phyloP scores from a whole-genome alignment of 2,888 invertebrate species.

The Drosophila nr. medialis region DNA sequence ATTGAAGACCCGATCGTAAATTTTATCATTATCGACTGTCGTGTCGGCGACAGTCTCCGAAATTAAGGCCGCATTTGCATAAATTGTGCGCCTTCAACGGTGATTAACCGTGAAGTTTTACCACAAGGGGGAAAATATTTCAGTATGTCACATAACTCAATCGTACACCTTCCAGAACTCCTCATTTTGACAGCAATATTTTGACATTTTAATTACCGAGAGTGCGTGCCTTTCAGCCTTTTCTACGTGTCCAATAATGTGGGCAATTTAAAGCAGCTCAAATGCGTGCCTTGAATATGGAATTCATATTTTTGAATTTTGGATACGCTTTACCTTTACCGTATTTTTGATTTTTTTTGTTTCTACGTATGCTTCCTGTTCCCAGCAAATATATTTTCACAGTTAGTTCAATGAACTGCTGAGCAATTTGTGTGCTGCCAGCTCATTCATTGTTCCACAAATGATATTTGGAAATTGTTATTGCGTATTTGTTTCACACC shows the following conservation, averaged over 20 bases:
- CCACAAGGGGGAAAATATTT: slow-evolving; percentile 25
- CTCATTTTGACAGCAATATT: slow-evolving; percentile 67
- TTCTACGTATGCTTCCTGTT: slow-evolving; percentile 43
- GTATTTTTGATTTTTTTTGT: slow-evolving; percentile 17
- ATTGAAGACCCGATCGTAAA: slow-evolving; percentile 59
- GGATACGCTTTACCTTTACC: slow-evolving; percentile 13
- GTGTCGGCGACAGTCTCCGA: slow-evolving; percentile 46
- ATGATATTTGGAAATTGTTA: slow-evolving; percentile 56
- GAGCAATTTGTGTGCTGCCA: slow-evolving; percentile 49
- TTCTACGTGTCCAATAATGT: slow-evolving; percentile 69
- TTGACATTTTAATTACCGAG: slow-evolving; percentile 80
- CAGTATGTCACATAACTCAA: slow-evolving; percentile 60
- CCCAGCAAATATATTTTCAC: slow-evolving; percentile 27
- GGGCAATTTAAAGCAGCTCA: slow-evolving; percentile 80
- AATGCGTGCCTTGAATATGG: slow-evolving; percentile 62
- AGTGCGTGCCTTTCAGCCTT: slow-evolving; percentile 55
- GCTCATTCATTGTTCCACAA: slow-evolving; percentile 55
- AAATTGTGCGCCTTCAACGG: slow-evolving; percentile 42
- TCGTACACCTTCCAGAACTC: slow-evolving; percentile 60
- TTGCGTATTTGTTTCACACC: slow-evolving; percentile 63
- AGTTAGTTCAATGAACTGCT: slow-evolving; percentile 68
- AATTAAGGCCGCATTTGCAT: slow-evolving; percentile 75
- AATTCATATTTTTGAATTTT: slow-evolving; percentile 25
- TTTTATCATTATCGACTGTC: slow-evolving; percentile 57
- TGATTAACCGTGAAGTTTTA: slow-evolving; percentile 35